Percentiles rank a stretch among this genome's conserved stretches.
Evolutionary conservation across 2,888 invertebrate species (phyloP).

Genomic region (Teleiodes luculella): DNA sequence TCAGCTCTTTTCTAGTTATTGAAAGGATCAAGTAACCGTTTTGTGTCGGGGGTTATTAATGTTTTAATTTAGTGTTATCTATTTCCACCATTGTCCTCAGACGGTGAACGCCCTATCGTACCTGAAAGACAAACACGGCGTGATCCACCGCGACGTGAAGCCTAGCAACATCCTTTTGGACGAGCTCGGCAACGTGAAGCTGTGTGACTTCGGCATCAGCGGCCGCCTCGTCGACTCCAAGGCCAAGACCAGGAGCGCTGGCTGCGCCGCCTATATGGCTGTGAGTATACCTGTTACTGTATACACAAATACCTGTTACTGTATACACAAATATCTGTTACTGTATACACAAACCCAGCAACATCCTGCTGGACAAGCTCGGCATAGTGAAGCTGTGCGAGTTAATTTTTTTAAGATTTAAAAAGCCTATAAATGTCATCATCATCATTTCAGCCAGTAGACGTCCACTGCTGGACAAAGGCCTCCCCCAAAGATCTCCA

Average conservation of each 20-base stretch:
- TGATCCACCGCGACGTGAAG: slow-evolving; percentile 98
- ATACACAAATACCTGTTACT: not conserved
- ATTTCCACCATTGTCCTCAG: slow-evolving; percentile 56
- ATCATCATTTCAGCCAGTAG: too few species aligned
- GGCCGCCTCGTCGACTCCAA: slow-evolving; percentile 98
- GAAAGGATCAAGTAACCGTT: too few species aligned
- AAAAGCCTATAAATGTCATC: too few species aligned
- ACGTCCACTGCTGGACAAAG: too few species aligned
- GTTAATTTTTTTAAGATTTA: too few species aligned
- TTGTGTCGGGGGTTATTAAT: too few species aligned
- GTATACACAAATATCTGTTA: not conserved
- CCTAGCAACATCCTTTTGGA: slow-evolving; percentile 99
- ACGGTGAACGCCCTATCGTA: slow-evolving; percentile 98
- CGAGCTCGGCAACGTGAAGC: slow-evolving; percentile 95
- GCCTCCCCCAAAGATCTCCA: too few species aligned
- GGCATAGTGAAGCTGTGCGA: too few species aligned
- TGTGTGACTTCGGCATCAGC: slow-evolving; percentile 99
- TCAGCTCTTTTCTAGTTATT: too few species aligned
- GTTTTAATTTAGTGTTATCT: not conserved
- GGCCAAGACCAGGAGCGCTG: slow-evolving; percentile 97
- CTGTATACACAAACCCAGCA: too few species aligned
- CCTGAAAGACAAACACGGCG: slow-evolving; percentile 97
- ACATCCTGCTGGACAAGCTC: too few species aligned
- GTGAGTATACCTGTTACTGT: slow-evolving; percentile 78
- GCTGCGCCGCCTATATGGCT: slow-evolving; percentile 99